A percentile compares a stretch with the other conserved stretches of the same genome.
Evolutionary conservation across 2,113 vertebrate species (phyloP).

Genomic region (Otus sunia): DNA sequence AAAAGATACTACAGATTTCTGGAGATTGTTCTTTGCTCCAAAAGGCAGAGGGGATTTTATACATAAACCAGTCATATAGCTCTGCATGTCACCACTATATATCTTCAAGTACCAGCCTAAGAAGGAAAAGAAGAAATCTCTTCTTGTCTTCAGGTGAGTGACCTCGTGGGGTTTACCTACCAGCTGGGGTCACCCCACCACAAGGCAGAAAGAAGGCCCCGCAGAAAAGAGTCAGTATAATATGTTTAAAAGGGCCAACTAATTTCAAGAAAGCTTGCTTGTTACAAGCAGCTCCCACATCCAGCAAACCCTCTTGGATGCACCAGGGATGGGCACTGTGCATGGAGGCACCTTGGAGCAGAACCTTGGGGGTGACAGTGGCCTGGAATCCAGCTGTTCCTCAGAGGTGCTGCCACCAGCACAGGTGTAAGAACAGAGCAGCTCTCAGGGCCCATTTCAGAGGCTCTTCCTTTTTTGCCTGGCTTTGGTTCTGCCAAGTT

Average conservation of each 20-base stretch:
- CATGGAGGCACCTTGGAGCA: neutral
- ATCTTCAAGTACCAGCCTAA: neutral
- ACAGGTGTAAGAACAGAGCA: neutral
- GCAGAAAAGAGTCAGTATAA: neutral
- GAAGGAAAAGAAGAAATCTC: neutral
- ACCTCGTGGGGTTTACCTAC: neutral
- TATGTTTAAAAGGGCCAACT: neutral
- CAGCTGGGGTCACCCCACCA: neutral
- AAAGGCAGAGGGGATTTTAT: neutral
- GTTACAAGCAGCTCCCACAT: rapidly evolving
- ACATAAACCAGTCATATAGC: neutral
- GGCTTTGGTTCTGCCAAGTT: neutral
- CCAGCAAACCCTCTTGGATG: neutral
- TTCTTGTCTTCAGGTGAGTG: neutral
- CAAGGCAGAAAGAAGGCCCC: neutral
- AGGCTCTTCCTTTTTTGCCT: neutral
- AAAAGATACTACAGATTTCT: neutral
- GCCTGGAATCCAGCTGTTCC: neutral
- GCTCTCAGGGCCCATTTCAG: neutral
- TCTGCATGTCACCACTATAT: rapidly evolving
- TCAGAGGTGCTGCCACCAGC: neutral
- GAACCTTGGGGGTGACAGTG: neutral
- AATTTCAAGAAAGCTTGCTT: neutral
- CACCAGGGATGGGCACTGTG: too few relatives aligned
- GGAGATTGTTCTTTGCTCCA: neutral